These are phyloP conservation scores for Campoplex capitator DNA, from an alignment of 2,888 invertebrate species.

Conservation along the genomic window DNA sequence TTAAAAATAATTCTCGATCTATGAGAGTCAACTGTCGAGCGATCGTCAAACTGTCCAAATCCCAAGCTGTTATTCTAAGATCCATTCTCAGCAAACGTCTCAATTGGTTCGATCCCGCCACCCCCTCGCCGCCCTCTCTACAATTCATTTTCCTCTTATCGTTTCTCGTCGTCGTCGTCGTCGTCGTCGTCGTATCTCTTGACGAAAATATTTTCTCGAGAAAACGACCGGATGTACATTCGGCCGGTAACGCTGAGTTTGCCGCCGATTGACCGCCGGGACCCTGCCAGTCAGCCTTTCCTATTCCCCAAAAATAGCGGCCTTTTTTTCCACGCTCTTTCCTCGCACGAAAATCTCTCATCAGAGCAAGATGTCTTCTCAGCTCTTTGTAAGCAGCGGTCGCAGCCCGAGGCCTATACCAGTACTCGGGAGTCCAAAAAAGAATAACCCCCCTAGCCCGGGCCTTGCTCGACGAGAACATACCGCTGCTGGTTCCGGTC, in stretches of 20 bases:
- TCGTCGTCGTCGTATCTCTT: slow-evolving; percentile 60
- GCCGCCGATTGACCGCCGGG: no score
- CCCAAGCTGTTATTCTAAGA: slow-evolving; percentile 85
- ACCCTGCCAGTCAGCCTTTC: slow-evolving; percentile 55
- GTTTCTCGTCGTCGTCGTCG: slow-evolving; percentile 9
- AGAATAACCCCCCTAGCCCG: slow-evolving; percentile 80
- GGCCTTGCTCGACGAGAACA: slow-evolving; percentile 71
- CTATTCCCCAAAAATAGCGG: slow-evolving; percentile 67
- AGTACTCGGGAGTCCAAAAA: slow-evolving; percentile 87
- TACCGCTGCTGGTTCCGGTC: slow-evolving; percentile 50
- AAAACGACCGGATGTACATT: slow-evolving; percentile 70
- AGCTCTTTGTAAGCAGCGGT: slow-evolving; percentile 84
- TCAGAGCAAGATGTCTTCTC: slow-evolving; percentile 79
- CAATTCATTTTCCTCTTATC: not conserved
- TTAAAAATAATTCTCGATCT: slow-evolving; percentile 86
- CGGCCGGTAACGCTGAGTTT: not conserved
- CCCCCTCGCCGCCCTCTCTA: slow-evolving; percentile 34
- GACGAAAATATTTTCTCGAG: slow-evolving; percentile 75
- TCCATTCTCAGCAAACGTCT: slow-evolving; percentile 83
- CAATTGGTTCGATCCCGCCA: slow-evolving; percentile 74
- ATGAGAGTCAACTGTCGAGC: slow-evolving; percentile 86
- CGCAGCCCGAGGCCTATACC: slow-evolving; percentile 86
- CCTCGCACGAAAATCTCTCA: slow-evolving; percentile 69
- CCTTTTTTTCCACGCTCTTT: slow-evolving; percentile 64
- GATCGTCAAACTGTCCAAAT: slow-evolving; percentile 86